Evolutionary conservation across 2,113 vertebrate genomes (phyloP).

Genomic region (Aptenodytes patagonicus): DNA sequence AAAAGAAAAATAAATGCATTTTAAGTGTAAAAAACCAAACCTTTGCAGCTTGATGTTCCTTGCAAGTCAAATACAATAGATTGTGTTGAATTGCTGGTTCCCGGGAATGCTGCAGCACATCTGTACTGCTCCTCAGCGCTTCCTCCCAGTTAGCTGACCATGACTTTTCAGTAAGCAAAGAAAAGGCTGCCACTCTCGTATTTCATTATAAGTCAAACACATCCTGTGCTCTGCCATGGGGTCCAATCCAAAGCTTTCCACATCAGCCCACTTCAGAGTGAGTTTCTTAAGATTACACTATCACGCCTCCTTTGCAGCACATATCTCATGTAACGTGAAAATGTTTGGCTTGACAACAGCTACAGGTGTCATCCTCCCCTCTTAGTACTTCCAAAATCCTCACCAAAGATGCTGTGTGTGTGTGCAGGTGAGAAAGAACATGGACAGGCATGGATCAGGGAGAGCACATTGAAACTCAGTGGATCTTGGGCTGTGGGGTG

Average conservation of each 20-base stretch:
- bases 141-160: neutral
- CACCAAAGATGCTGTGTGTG: neutral
- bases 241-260: neutral
- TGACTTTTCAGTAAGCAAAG: neutral
- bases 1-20: neutral
- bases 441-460: neutral
- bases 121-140: neutral
- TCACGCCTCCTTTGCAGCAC: neutral
- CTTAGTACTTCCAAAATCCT: neutral
- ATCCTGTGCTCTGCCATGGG: neutral
- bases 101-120: neutral
- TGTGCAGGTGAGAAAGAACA: neutral
- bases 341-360: neutral
- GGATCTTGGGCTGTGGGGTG: neutral
- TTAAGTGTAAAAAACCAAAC: neutral
- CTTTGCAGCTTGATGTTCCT: neutral
- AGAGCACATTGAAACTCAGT: accelerated
- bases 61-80: neutral
- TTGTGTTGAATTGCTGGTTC: neutral
- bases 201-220: neutral
- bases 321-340: neutral
- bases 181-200: neutral
- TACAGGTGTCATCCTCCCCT: neutral
- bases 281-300: neutral
- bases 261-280: neutral